Conservation (phyloP, 2,797 vertebrate species). For the Taeniopygia guttata region DNA sequence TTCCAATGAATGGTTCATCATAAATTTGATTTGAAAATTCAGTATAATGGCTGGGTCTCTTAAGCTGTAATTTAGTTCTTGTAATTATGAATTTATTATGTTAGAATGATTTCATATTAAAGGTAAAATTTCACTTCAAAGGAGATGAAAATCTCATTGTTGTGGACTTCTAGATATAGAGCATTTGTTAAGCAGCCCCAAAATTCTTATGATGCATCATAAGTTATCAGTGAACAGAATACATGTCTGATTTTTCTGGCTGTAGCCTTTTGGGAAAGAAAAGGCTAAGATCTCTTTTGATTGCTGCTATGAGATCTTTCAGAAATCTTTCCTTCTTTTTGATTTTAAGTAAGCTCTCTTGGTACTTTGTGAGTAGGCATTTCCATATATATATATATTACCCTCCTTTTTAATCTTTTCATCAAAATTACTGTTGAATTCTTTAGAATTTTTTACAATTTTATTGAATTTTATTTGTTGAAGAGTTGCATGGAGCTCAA, state of each 20-base stretch:
- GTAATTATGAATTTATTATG: not conserved
- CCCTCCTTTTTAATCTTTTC: not conserved
- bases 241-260: not conserved
- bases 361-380: not conserved
- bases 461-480: not conserved
- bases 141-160: not conserved
- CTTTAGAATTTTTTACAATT: not conserved
- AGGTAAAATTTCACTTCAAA: not conserved
- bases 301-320: not conserved
- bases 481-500: not conserved
- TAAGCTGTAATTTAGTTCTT: not conserved
- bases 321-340: not conserved
- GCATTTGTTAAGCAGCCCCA: not conserved
- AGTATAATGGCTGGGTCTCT: not conserved
- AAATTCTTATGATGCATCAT: not conserved
- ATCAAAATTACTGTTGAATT: not conserved
- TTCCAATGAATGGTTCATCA: not conserved
- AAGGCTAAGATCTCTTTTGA: not conserved
- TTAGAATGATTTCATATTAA: not conserved
- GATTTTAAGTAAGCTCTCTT: not conserved
- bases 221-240: not conserved
- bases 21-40: not conserved
- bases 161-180: not conserved
- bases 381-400: not conserved
- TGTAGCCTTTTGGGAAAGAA: not conserved